A percentile compares a stretch with the other conserved stretches of the same genome.
Conservation (phyloP, 1,140 invertebrate species). For the Macrocentrus cingulum region DNA sequence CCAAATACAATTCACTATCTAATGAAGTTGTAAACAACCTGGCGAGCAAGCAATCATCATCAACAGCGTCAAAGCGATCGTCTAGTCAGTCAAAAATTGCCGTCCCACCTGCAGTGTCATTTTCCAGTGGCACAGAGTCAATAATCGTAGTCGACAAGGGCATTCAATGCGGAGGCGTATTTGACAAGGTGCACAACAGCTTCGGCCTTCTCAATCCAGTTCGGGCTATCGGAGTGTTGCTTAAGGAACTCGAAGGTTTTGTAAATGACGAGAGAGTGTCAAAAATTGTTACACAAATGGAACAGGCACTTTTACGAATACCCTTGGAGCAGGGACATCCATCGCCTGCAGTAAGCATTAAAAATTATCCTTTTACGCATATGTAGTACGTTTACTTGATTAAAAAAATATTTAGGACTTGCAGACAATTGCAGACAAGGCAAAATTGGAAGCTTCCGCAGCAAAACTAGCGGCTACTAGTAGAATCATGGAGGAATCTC, state of each 20-base stretch:
- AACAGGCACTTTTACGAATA: constrained; percentile 35
- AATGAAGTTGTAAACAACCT: constrained; percentile 25
- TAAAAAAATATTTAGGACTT: too few species aligned
- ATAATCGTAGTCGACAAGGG: constrained; percentile 35
- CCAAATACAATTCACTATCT: constrained; percentile 14
- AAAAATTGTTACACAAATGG: constrained; percentile 38
- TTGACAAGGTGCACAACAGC: constrained; percentile 30
- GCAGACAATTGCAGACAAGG: constrained; percentile 25
- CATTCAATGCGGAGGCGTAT: constrained; percentile 35
- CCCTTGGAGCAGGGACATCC: constrained; percentile 24
- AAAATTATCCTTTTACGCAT: too few species aligned
- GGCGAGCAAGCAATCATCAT: constrained; percentile 21
- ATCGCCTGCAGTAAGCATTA: constrained; percentile 23
- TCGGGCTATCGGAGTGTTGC: constrained; percentile 34
- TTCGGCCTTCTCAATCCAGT: constrained; percentile 35
- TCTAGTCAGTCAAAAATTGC: constrained; percentile 19
- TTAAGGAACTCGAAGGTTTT: constrained; percentile 35
- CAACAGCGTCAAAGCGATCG: constrained; percentile 21
- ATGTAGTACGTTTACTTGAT: too few species aligned
- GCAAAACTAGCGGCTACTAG: constrained; percentile 29
- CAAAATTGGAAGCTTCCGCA: constrained; percentile 29
- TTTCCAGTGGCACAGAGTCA: constrained; percentile 25
- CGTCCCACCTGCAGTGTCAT: constrained; percentile 29
- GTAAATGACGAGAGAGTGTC: constrained; percentile 34
- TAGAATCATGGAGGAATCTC: constrained; percentile 29